Conservation (phyloP, 2,113 vertebrate species). For the Crotophaga sulcirostris region DNA sequence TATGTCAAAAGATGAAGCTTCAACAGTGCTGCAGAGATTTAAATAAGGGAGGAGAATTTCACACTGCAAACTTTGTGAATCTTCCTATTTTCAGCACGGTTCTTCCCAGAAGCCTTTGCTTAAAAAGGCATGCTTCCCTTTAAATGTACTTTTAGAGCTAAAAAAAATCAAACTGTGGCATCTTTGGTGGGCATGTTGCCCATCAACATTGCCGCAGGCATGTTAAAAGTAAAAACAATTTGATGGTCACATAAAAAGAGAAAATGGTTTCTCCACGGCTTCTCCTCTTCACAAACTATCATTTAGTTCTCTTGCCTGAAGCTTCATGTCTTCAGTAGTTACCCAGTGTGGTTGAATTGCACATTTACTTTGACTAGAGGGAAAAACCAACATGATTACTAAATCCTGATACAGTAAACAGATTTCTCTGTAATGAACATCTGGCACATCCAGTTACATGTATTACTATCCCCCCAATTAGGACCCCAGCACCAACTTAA, state of each 20-base stretch:
- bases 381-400: not conserved
- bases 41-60: constrained; percentile 18
- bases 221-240: not conserved
- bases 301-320: constrained; percentile 11
- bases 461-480: not conserved
- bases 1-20: constrained; percentile 16
- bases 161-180: not conserved
- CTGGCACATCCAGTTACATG: not conserved
- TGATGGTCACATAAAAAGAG: constrained; percentile 22
- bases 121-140: not conserved
- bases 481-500: not conserved
- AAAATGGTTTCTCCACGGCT: not conserved
- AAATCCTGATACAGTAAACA: not conserved
- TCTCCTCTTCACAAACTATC: not conserved
- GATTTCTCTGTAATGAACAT: not conserved
- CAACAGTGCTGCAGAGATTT: not conserved
- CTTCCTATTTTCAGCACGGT: not conserved
- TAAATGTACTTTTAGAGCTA: not conserved
- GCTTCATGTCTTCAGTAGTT: constrained; percentile 8
- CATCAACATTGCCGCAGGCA: not conserved
- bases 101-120: not conserved
- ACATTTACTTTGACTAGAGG: not conserved
- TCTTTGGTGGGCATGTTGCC: not conserved
- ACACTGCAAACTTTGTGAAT: constrained; percentile 2
- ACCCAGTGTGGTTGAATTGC: not conserved